phyloP scores from a whole-genome alignment of 1,140 invertebrate genomes.

The Mylabris phalerata region DNA sequence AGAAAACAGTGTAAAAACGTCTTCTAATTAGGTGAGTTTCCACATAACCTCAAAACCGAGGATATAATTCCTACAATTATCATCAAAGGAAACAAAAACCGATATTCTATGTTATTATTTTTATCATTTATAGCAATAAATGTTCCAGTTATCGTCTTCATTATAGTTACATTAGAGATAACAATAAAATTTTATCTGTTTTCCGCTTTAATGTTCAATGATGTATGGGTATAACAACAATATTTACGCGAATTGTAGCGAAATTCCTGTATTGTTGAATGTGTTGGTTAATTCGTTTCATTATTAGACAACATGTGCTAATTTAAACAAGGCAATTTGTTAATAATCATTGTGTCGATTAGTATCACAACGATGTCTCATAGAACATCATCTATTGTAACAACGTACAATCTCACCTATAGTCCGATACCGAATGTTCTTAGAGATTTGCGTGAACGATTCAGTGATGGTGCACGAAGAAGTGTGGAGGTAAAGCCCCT shows the following conservation, averaged over 20 bases:
- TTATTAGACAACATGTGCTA: too few species aligned
- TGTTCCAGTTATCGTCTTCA: neutral
- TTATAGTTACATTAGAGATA: neutral
- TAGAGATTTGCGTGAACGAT: constrained; percentile 1
- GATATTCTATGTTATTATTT: neutral
- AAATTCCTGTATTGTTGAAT: too few species aligned
- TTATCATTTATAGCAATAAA: neutral
- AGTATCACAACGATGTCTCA: too few species aligned
- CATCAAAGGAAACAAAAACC: neutral
- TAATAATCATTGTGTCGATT: too few species aligned
- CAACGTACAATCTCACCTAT: neutral
- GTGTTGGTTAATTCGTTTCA: too few species aligned
- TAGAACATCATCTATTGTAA: too few species aligned
- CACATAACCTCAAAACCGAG: too few species aligned
- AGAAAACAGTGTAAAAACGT: too few species aligned
- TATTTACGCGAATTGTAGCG: too few species aligned
- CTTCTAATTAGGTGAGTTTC: too few species aligned
- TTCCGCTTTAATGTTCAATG: neutral
- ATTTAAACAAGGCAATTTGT: too few species aligned
- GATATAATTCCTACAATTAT: too few species aligned
- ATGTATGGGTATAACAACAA: neutral
- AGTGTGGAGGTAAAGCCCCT: constrained; percentile 5
- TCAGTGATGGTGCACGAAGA: neutral
- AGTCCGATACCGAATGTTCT: constrained; percentile 11
- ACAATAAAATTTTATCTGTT: neutral